These are phyloP conservation scores for Notiomystis cincta DNA, from an alignment of 2,113 vertebrate genomes.

Conservation along the genomic window DNA sequence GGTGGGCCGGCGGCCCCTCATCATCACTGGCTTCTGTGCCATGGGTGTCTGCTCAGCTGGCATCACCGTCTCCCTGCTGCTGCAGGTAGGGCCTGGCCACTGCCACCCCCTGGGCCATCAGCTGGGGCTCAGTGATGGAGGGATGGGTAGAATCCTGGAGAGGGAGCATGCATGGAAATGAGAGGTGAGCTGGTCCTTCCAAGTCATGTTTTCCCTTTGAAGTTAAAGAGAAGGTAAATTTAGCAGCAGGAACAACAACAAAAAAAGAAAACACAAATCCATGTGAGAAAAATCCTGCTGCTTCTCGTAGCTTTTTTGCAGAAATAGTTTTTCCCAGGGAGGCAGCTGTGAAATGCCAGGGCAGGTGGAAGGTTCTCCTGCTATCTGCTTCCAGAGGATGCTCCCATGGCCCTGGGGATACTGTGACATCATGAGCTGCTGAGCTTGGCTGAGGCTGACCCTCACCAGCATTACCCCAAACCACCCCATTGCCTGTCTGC, in stretches of 20 bases:
- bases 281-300: not conserved
- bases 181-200: not conserved
- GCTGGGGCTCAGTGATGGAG: not conserved
- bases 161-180: accelerated
- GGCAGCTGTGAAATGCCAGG: not conserved
- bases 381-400: not conserved
- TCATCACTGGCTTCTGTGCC: slow-evolving; percentile 83
- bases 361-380: not conserved
- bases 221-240: not conserved
- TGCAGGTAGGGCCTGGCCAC: slow-evolving; percentile 74
- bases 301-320: not conserved
- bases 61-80: slow-evolving; percentile 80
- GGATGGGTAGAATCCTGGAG: not conserved
- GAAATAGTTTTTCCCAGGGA: not conserved
- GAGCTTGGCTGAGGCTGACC: not conserved
- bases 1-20: slow-evolving; percentile 81
- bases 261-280: not conserved
- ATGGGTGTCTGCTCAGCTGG: slow-evolving; percentile 85
- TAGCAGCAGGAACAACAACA: not conserved
- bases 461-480: not conserved
- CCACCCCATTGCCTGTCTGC: not conserved
- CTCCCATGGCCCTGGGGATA: accelerated
- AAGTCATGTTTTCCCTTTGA: not conserved
- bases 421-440: not conserved
- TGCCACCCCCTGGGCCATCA: not conserved